phyloP scores from a whole-genome alignment of 2,888 invertebrate genomes.

The Aphelenchoides bicaudatus region DNA sequence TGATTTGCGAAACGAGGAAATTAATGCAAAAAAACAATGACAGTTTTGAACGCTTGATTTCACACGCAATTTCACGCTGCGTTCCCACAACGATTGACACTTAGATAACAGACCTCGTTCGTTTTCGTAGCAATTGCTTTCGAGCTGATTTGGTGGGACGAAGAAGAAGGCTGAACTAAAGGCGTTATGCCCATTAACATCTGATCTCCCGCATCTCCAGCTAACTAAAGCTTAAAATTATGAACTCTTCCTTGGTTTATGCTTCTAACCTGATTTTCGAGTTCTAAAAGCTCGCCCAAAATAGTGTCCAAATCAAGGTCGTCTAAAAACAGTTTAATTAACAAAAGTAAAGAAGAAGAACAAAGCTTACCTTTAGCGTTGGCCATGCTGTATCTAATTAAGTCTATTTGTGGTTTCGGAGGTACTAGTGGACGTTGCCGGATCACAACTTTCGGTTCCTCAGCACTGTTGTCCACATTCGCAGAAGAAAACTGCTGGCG shows the following conservation, averaged over 20 bases:
- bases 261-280: constrained; percentile 70
- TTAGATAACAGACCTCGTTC: too few species aligned
- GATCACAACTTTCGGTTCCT: constrained; percentile 28
- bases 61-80: too few species aligned
- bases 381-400: constrained; percentile 89
- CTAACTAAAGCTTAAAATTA: too few species aligned
- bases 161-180: constrained; percentile 68
- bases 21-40: too few species aligned
- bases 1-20: too few species aligned
- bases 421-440: constrained; percentile 52
- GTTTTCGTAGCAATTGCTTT: too few species aligned
- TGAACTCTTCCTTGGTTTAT: too few species aligned
- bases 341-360: neutral
- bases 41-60: too few species aligned
- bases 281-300: constrained; percentile 85
- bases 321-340: constrained; percentile 66
- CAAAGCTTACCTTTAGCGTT: constrained; percentile 73
- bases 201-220: constrained; percentile 49
- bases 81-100: too few species aligned
- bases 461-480: too few species aligned
- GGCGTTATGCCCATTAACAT: constrained; percentile 87
- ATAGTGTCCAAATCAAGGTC: constrained; percentile 95
- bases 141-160: too few species aligned
- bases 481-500: too few species aligned
- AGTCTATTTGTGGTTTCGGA: constrained; percentile 73